A percentile compares a stretch with the other conserved stretches of the same genome.
phyloP scores from a whole-genome alignment of 2,888 invertebrate species.

The Acrobasis consociella region DNA sequence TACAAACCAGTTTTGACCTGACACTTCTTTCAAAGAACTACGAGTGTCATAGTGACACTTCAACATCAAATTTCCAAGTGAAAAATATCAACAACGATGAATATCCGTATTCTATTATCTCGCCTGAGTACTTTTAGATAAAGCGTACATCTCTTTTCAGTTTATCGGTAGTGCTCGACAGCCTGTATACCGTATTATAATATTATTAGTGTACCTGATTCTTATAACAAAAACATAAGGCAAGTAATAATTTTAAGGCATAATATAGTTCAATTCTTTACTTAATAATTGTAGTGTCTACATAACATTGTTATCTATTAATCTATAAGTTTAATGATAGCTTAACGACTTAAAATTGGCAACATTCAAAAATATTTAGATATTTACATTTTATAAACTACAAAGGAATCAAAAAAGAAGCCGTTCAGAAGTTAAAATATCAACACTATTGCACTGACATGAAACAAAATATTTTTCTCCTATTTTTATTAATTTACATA shows the following conservation, averaged over 20 bases:
- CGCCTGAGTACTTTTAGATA: background rate
- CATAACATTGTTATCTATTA: too few relatives aligned
- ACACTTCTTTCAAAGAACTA: background rate
- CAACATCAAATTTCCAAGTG: background rate
- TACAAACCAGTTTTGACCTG: background rate
- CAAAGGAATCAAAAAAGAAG: too few relatives aligned
- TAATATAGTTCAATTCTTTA: background rate
- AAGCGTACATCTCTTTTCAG: background rate
- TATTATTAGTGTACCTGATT: background rate
- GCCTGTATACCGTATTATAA: background rate
- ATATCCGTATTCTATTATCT: constrained; percentile 3
- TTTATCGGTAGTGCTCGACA: background rate
- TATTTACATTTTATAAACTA: too few relatives aligned
- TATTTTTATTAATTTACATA: too few relatives aligned
- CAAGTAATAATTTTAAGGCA: background rate
- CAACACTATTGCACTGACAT: too few relatives aligned
- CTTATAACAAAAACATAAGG: background rate
- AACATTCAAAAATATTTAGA: too few relatives aligned
- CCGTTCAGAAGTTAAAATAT: too few relatives aligned
- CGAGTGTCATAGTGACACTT: background rate
- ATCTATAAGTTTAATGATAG: too few relatives aligned
- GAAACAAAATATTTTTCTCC: too few relatives aligned
- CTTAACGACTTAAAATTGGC: too few relatives aligned
- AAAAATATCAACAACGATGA: constrained; percentile 1
- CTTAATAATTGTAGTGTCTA: too few relatives aligned